phyloP scores from a whole-genome alignment of 2,888 invertebrate genomes.

The Notocelia uddmanniana region DNA sequence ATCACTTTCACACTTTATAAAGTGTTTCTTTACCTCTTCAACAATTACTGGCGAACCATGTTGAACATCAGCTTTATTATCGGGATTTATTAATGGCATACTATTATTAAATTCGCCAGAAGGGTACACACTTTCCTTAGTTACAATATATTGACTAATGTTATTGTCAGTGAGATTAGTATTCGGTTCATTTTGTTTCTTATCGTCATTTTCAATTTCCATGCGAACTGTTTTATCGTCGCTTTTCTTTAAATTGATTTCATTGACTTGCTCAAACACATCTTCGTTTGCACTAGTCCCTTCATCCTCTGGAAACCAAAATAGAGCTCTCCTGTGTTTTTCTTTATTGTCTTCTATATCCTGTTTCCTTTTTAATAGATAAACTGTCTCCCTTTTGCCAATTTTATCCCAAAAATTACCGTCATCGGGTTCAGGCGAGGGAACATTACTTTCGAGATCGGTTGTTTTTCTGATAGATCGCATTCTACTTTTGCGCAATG shows the following conservation, averaged over 20 bases:
- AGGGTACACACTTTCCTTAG: background rate
- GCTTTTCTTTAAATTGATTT: slow-evolving; percentile 2
- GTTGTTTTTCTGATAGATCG: slow-evolving; percentile 54
- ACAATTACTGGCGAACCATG: background rate
- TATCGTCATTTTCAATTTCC: slow-evolving; percentile 47
- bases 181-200: slow-evolving; percentile 41
- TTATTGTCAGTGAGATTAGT: slow-evolving; percentile 43
- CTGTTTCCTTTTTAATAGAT: slow-evolving; percentile 85
- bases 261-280: slow-evolving; percentile 29
- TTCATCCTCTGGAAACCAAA: slow-evolving; percentile 74
- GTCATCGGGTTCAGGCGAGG: slow-evolving; percentile 75
- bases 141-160: background rate
- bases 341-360: slow-evolving; percentile 75
- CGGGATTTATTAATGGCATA: background rate
- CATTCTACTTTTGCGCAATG: slow-evolving; percentile 60
- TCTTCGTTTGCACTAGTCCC: slow-evolving; percentile 46
- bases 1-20: background rate
- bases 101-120: background rate
- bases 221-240: slow-evolving; percentile 46
- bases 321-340: slow-evolving; percentile 67
- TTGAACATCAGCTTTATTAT: background rate
- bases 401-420: slow-evolving; percentile 89
- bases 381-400: slow-evolving; percentile 88
- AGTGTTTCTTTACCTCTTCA: slow-evolving; percentile 3
- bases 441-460: slow-evolving; percentile 53